Evolutionary conservation across 2,113 vertebrate species (phyloP).

Genomic region (Anser brachyrhynchus): DNA sequence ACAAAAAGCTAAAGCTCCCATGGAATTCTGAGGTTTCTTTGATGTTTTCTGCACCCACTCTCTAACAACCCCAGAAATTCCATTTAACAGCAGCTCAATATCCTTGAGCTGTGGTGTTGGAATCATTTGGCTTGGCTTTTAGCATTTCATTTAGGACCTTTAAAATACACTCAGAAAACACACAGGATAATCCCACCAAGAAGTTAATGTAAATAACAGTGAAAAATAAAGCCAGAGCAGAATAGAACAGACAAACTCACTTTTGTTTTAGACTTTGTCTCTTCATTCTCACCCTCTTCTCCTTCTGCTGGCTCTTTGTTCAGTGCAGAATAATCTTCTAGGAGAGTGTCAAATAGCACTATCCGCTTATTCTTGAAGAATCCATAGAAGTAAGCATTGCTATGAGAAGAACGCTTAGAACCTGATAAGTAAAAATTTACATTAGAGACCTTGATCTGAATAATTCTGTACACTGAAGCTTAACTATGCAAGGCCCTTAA

Average conservation of each 20-base stretch:
- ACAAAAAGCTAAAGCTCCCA: background rate
- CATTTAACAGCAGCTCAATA: background rate
- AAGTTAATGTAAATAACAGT: background rate
- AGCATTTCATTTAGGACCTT: background rate
- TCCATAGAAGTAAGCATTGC: slow-evolving; percentile 99
- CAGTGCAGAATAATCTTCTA: slow-evolving; percentile 93
- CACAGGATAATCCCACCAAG: background rate
- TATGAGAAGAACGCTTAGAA: slow-evolving; percentile 97
- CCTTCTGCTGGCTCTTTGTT: slow-evolving; percentile 83
- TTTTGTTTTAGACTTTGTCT: slow-evolving; percentile 82
- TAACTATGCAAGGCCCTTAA: background rate
- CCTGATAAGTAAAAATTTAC: slow-evolving; percentile 75
- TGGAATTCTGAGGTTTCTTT: background rate
- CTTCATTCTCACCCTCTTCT: slow-evolving; percentile 78
- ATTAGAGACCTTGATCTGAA: background rate
- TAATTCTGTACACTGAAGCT: background rate
- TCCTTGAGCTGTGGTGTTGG: background rate
- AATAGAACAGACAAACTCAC: slow-evolving; percentile 55
- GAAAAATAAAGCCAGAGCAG: background rate
- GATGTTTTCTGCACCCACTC: background rate
- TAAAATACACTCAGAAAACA: background rate
- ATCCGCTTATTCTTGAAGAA: slow-evolving; percentile 99
- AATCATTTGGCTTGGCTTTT: background rate
- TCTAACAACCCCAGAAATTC: background rate
- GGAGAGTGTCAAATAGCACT: slow-evolving; percentile 95